Base-by-base conservation (phyloP, 2,113 vertebrate species). In the Embiotoca jacksoni region DNA sequence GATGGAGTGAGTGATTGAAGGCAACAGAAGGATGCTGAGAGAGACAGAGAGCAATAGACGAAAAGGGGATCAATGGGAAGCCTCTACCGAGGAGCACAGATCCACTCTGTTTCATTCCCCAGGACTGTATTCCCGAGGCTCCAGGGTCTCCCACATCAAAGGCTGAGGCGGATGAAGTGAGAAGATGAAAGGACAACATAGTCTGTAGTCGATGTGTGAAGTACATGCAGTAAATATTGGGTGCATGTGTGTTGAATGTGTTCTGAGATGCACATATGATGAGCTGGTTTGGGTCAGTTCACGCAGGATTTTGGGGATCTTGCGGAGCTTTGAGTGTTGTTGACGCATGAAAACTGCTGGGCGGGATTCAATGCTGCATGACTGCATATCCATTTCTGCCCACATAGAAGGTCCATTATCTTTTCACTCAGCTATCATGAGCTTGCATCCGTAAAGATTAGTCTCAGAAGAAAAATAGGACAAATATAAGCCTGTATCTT, bases 121-220 rank as follows among this genome's bases (percentile, higher is more conserved):
- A 36, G 76, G 77, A 88, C 81, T 71, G 68, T 73, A 79, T 64
- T 88, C 83, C 81, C 74, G 57, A 41, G 87, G 83, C 87, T 88
- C 88, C 78, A 76, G 82, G 82, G 90, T 66, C 84, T 84, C 78
- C 58, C 66, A 90, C 88, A 88, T 93, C 90, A 92, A 93, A 92
- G 84, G 77, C 9, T 3, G 79, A 74, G 80, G 80, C 59, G 46
- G 86, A 85, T 91, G 85, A 90, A 83, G 83, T 23, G 67, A 65
- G 52, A 66, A 91, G 90, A 93, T 93, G 84, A 93, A 93, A 93
- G 88, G 76, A 75, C 58, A 37, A 81, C 74, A 79, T 58, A 44
- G 82, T 84, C 78, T 77, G 75, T 36, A 6, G 71, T 69, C 59
- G 57, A 77, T 79, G 75, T 83, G 86, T 83, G 88, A 78, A 69